A percentile compares a stretch with the other conserved stretches of the same genome.
Conservation (phyloP, 2,113 vertebrate species). For the Bufo bufo region DNA sequence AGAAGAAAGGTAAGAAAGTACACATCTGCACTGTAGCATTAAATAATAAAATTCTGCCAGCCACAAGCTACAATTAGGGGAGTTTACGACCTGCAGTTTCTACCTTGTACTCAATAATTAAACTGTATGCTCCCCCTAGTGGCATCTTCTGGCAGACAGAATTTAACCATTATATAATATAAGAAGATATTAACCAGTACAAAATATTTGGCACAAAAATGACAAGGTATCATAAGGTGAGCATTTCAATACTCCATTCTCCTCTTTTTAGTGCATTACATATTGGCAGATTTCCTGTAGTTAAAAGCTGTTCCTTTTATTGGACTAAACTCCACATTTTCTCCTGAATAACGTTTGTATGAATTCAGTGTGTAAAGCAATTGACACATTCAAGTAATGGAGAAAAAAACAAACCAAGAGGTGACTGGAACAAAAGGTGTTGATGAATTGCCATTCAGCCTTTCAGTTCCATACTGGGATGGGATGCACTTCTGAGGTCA, state of each 20-base stretch:
- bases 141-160: too few relatives aligned
- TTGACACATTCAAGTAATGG: neutral
- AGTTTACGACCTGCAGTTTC: too few relatives aligned
- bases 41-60: too few relatives aligned
- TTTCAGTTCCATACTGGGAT: neutral
- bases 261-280: too few relatives aligned
- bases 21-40: too few relatives aligned
- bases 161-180: too few relatives aligned
- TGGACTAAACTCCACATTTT: neutral
- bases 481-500: slow-evolving; percentile 5
- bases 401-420: neutral
- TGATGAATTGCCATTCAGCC: neutral
- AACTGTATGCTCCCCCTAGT: too few relatives aligned
- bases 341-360: neutral
- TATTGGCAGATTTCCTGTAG: neutral
- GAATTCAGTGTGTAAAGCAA: neutral
- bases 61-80: too few relatives aligned
- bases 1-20: too few relatives aligned
- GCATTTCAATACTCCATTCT: neutral
- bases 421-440: neutral
- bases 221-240: neutral
- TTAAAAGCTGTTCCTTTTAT: neutral
- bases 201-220: neutral
- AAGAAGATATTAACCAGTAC: neutral
- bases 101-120: too few relatives aligned